Conservation (phyloP, 2,888 invertebrate species). For the Physocephala rufipes region DNA sequence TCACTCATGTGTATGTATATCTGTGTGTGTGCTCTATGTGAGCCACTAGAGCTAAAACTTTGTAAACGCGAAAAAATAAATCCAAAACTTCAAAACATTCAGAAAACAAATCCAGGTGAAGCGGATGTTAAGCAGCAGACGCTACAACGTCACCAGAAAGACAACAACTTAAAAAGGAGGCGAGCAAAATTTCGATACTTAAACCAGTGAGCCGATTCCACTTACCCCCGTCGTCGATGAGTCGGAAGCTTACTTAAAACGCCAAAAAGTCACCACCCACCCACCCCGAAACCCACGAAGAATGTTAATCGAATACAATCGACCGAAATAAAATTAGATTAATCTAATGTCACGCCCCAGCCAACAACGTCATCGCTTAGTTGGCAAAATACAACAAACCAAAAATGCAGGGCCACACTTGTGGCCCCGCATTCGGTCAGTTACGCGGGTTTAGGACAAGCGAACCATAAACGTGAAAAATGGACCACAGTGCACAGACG, state of each 20-base stretch:
- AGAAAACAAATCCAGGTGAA: neutral
- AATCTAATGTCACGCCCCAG: neutral
- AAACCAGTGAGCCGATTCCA: neutral
- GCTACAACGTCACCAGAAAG: slow-evolving; percentile 11
- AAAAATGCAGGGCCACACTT: neutral
- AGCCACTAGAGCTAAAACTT: neutral
- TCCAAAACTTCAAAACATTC: neutral
- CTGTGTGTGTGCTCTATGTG: too few relatives aligned
- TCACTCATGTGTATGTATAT: too few relatives aligned
- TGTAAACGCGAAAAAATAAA: neutral
- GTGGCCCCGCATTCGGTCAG: neutral
- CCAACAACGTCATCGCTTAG: neutral
- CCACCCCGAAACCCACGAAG: neutral
- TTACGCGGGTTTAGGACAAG: neutral
- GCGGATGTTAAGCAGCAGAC: slow-evolving; percentile 4
- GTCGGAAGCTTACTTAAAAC: neutral
- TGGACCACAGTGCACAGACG: neutral
- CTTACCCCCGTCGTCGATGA: neutral
- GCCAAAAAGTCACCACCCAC: neutral
- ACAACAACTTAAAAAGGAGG: slow-evolving; percentile 25
- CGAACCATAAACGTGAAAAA: too few relatives aligned
- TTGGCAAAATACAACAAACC: neutral
- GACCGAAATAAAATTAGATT: neutral
- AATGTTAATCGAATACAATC: neutral
- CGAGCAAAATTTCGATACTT: slow-evolving; percentile 11